A percentile compares a stretch with the other conserved stretches of the same genome.
phyloP scores from a whole-genome alignment of 2,888 invertebrate species.

The Folsomia candida region DNA sequence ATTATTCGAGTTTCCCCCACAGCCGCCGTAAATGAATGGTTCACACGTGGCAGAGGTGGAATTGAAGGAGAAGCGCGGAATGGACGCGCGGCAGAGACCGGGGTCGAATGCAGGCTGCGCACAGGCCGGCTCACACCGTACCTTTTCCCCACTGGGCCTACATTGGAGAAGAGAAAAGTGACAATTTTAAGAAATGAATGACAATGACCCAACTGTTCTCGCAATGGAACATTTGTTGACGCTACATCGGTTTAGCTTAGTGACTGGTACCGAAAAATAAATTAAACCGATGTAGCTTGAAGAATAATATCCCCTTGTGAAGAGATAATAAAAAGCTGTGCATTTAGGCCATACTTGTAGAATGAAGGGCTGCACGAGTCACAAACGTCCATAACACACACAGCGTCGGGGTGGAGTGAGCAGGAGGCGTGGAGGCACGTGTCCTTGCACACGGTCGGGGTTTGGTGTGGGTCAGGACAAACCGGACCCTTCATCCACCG shows the following conservation, averaged over 20 bases:
- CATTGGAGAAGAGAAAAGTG: too few relatives aligned
- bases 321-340: too few relatives aligned
- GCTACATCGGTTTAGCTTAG: too few relatives aligned
- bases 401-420: slow-evolving; percentile 52
- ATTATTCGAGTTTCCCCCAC: slow-evolving; percentile 55
- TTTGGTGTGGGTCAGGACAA: slow-evolving; percentile 50
- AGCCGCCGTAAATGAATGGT: slow-evolving; percentile 54
- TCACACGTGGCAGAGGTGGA: slow-evolving; percentile 53
- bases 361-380: slow-evolving; percentile 52
- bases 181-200: too few relatives aligned
- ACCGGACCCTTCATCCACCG: slow-evolving; percentile 49
- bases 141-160: slow-evolving; percentile 50
- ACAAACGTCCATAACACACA: slow-evolving; percentile 54
- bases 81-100: slow-evolving; percentile 49
- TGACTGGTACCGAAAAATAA: too few relatives aligned
- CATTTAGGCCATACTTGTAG: slow-evolving; percentile 48
- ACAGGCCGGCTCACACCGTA: slow-evolving; percentile 52
- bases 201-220: too few relatives aligned
- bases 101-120: slow-evolving; percentile 40
- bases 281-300: too few relatives aligned
- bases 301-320: too few relatives aligned
- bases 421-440: slow-evolving; percentile 52
- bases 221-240: too few relatives aligned
- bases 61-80: slow-evolving; percentile 53
- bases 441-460: slow-evolving; percentile 52